Conservation (phyloP, 1,140 invertebrate genomes). For the Wasmannia auropunctata region DNA sequence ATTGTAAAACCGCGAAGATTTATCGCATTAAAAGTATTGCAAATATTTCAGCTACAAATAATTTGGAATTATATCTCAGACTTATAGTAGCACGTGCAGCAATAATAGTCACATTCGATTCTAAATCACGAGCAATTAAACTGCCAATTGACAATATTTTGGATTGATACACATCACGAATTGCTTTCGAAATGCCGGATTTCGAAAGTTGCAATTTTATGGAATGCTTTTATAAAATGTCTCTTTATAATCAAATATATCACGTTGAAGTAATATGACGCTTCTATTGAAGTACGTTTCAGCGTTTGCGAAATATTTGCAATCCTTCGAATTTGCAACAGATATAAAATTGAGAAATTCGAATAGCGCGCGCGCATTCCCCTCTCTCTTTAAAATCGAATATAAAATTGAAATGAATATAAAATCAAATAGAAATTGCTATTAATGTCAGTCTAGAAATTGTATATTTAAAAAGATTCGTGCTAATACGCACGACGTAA, state of each 20-base stretch:
- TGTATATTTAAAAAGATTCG: background rate
- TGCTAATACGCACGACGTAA: background rate
- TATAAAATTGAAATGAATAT: background rate
- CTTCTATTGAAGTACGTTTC: background rate
- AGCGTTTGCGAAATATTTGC: background rate
- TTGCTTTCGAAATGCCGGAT: background rate
- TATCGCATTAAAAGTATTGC: slow-evolving; percentile 13
- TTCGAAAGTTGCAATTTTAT: background rate
- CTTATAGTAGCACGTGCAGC: background rate
- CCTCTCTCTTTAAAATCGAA: background rate
- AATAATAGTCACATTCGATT: background rate
- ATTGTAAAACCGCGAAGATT: background rate
- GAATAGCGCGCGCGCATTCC: background rate
- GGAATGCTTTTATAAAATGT: background rate
- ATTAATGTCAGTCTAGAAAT: background rate
- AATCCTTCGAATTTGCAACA: background rate
- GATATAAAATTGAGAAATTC: background rate
- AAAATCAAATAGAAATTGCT: background rate
- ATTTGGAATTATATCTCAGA: background rate
- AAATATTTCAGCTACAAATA: slow-evolving; percentile 19
- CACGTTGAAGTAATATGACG: background rate
- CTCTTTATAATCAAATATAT: slow-evolving; percentile 2
- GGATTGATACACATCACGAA: background rate
- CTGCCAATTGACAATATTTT: background rate
- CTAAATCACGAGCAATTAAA: slow-evolving; percentile 16